These are phyloP conservation scores for Montipora sp. DNA, from an alignment of 64 coral and sea anemone species.

Conservation along the genomic window DNA sequence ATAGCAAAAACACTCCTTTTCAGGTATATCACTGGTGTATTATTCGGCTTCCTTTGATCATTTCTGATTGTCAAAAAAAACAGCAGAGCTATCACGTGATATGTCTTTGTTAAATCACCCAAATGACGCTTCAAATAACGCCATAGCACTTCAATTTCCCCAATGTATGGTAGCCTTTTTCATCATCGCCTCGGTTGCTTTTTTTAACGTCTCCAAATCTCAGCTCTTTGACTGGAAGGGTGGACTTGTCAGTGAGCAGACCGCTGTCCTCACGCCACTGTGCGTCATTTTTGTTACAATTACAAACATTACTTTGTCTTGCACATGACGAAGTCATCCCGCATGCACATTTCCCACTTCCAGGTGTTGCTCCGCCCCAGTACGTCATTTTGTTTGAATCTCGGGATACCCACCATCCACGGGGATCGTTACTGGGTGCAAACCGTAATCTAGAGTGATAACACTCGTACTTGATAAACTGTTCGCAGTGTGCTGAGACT, in stretches of 20 bases:
- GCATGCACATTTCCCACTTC: slow-evolving; percentile 5
- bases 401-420: slow-evolving; percentile 24
- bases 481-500: slow-evolving; percentile 18
- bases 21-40: too few species aligned
- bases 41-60: too few species aligned
- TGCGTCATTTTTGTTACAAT: neutral
- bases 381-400: neutral
- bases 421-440: accelerated
- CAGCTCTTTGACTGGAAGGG: slow-evolving; percentile 21
- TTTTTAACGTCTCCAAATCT: neutral
- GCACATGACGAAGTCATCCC: neutral
- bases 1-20: too few species aligned
- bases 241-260: neutral
- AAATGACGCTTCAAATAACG: too few species aligned
- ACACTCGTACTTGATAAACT: slow-evolving; percentile 39
- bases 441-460: neutral
- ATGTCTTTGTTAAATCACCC: too few species aligned
- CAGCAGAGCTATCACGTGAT: too few species aligned
- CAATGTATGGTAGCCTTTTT: neutral
- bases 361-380: slow-evolving; percentile 28
- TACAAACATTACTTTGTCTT: neutral
- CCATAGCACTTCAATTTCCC: slow-evolving; percentile 18
- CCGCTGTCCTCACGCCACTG: slow-evolving; percentile 38
- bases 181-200: neutral
- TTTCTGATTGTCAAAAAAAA: too few species aligned